Base-by-base conservation (phyloP, 1,140 invertebrate genomes). In the Pseudomyrmex concolor region DNA sequence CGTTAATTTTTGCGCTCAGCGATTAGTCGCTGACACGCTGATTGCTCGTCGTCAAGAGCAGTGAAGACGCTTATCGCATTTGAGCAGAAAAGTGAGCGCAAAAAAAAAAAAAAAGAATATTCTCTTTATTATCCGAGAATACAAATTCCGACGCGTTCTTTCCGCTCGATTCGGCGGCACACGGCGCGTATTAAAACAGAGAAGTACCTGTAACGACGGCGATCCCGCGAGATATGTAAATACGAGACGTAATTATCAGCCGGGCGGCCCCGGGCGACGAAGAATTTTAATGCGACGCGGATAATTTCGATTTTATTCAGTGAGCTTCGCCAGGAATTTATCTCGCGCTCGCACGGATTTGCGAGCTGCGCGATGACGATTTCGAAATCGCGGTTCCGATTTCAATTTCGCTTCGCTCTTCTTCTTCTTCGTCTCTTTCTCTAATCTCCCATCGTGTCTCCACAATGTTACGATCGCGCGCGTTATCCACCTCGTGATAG, bases 141-240 rank as follows among this genome's bases (percentile, higher is more conserved):
- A 80, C 76, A 71, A 80, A 80, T 80, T 80, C 76, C 76, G 43
- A 70, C 51, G 76, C 76, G 34, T 34, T 57, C 54, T 80, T 70
- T 15, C 34, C 55, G 76, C 22, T 50, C 19, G 10, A 45, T 55
- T 34, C 54, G 66, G 43, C 64, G 25, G 54, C 50, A 60, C 43
- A 57, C 3, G 54, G 50, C 66, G 66, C 22, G 54, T 71, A 80
- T 80, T 80, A 80, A 80, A 80, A 71, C 43, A 13, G 15, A 70
- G 43, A 80, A 80, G 54, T 60, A 80, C 76, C 66, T 25, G 55
- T 80, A 80, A 70, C 66, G 54, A 25, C 66, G 66, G 66, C 19
- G 76, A 80, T 80, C 76, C 54, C 76, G 76, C 66, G 76, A 50
- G 76, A 80, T 80, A 80, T 80, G 76, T 80, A 80, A 80, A 80